Evolutionary conservation across 1,140 invertebrate genomes (phyloP).

Genomic region (Hetaerina americana): DNA sequence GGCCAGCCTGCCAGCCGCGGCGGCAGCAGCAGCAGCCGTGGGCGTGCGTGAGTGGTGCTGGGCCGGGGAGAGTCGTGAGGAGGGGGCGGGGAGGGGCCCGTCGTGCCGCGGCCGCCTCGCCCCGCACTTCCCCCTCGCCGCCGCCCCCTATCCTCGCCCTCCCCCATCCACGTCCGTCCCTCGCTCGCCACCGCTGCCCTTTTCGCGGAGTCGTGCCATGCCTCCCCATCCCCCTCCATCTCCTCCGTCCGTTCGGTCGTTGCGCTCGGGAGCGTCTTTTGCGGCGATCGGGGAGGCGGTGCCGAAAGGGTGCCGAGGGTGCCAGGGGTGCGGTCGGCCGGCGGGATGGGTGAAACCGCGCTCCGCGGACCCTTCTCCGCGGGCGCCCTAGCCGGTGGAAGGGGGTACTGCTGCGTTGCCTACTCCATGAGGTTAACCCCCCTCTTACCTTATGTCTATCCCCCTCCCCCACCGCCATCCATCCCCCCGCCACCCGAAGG

Average conservation of each 20-base stretch:
- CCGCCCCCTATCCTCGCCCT: too few species aligned
- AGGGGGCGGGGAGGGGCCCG: background rate
- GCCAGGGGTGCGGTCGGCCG: background rate
- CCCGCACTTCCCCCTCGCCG: too few species aligned
- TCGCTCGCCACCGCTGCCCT: too few species aligned
- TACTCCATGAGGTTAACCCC: too few species aligned
- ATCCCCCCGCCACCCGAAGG: background rate
- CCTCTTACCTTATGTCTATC: conserved; percentile 17
- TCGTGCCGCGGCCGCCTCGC: too few species aligned
- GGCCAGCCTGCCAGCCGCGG: too few species aligned
- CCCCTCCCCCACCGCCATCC: conserved; percentile 10
- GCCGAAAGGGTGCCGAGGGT: background rate
- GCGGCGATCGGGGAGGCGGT: background rate
- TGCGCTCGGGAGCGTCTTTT: background rate
- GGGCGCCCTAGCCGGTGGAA: conserved; percentile 26
- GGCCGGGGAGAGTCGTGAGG: background rate
- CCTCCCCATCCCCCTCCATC: too few species aligned
- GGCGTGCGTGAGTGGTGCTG: background rate
- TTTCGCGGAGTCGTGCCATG: too few species aligned
- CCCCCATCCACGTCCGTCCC: too few species aligned
- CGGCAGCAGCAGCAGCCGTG: too few species aligned
- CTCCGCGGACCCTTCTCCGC: conserved; percentile 12
- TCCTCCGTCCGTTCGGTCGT: too few species aligned
- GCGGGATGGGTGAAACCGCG: conserved; percentile 22
- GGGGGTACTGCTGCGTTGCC: too few species aligned